A percentile compares a stretch with the other conserved stretches of the same genome.
phyloP scores from a whole-genome alignment of 2,888 invertebrate genomes.

The Boloria selene region DNA sequence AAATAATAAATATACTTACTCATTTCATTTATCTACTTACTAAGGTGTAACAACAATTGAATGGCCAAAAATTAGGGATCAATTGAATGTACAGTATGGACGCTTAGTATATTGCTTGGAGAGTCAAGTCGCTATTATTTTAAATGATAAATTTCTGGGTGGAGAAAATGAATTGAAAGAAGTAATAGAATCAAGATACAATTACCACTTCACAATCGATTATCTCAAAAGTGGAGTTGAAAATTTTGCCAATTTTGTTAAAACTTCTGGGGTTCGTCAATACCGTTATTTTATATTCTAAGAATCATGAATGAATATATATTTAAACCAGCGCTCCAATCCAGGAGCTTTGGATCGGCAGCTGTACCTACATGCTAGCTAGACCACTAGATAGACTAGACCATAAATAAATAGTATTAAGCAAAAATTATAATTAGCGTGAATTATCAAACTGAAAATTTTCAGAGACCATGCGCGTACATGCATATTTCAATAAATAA shows the following conservation, averaged over 20 bases:
- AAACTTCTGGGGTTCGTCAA: constrained; percentile 66
- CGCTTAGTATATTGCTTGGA: constrained; percentile 69
- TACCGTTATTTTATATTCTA: background rate
- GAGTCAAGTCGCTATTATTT: constrained; percentile 74
- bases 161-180: constrained; percentile 74
- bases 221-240: constrained; percentile 69
- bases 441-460: constrained; percentile 42
- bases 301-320: background rate
- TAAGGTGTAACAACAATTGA: constrained; percentile 65
- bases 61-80: constrained; percentile 65
- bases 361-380: too few species aligned
- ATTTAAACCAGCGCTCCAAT: background rate
- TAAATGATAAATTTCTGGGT: constrained; percentile 77
- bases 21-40: background rate
- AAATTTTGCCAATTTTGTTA: constrained; percentile 68
- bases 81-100: constrained; percentile 68
- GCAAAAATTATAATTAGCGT: background rate
- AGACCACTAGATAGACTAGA: too few species aligned
- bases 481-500: constrained; percentile 77
- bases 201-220: constrained; percentile 66
- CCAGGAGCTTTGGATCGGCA: too few species aligned
- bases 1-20: too few species aligned
- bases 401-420: too few species aligned
- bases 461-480: constrained; percentile 82
- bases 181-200: constrained; percentile 69